A percentile compares a stretch with the other conserved stretches of the same genome.
Evolutionary conservation across 2,888 invertebrate species (phyloP).

Genomic region (Oscheius sp.): DNA sequence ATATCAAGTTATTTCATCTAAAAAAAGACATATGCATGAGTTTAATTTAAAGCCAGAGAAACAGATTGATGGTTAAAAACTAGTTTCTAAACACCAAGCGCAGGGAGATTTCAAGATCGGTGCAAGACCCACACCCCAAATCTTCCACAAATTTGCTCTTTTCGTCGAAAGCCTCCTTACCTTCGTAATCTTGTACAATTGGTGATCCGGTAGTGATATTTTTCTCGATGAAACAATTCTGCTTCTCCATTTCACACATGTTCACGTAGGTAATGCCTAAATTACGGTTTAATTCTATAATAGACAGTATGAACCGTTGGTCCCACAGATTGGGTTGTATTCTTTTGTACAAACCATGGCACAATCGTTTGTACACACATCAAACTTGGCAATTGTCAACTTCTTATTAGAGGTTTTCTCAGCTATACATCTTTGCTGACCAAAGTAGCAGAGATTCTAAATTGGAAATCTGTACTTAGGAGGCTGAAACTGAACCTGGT

Average conservation of each 20-base stretch:
- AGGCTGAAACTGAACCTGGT: slow-evolving; percentile 46
- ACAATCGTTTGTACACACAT: slow-evolving; percentile 58
- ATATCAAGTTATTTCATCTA: too few species aligned
- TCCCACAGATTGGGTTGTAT: slow-evolving; percentile 64
- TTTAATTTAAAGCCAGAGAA: not conserved
- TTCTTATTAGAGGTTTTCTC: slow-evolving; percentile 53
- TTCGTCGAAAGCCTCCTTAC: slow-evolving; percentile 19
- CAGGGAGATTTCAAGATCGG: too few species aligned
- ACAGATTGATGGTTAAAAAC: not conserved
- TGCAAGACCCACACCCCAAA: too few species aligned
- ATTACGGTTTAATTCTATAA: slow-evolving; percentile 3
- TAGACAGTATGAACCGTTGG: slow-evolving; percentile 48
- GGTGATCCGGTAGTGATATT: slow-evolving; percentile 44
- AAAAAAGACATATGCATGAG: too few species aligned
- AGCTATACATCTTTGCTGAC: slow-evolving; percentile 61
- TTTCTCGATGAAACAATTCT: slow-evolving; percentile 55
- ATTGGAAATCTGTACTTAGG: slow-evolving; percentile 44
- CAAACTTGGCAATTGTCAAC: slow-evolving; percentile 60
- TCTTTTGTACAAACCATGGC: slow-evolving; percentile 53
- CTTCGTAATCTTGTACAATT: slow-evolving; percentile 50
- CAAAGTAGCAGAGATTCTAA: slow-evolving; percentile 68
- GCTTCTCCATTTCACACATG: slow-evolving; percentile 62
- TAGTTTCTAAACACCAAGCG: too few species aligned
- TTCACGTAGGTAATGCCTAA: slow-evolving; percentile 61
- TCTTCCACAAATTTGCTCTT: too few species aligned